phyloP scores from a whole-genome alignment of 37 sponge, comb jelly and placozoan genomes.

The Theonella swinhoei region DNA sequence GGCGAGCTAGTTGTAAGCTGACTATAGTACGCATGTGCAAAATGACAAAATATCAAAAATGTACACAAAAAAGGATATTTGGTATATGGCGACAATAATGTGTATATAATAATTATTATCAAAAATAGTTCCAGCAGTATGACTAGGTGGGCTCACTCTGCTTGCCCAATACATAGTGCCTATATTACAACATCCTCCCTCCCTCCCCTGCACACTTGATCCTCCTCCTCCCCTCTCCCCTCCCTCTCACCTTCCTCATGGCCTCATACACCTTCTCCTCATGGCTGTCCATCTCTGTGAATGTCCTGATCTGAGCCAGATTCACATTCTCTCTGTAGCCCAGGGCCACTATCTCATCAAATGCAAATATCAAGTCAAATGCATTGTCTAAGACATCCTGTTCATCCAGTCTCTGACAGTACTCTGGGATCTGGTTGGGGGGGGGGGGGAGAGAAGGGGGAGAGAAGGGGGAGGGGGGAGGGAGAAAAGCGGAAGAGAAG shows the following conservation, averaged over 20 bases:
- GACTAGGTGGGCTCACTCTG: too few species aligned
- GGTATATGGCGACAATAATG: too few species aligned
- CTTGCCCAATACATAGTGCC: neutral
- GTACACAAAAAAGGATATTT: too few species aligned
- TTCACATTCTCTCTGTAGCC: slow-evolving; percentile 98
- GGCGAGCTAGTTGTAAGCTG: too few species aligned
- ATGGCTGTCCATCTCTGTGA: slow-evolving; percentile 99
- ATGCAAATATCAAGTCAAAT: slow-evolving; percentile 96
- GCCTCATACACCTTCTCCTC: slow-evolving; percentile 96
- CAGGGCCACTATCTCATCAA: slow-evolving; percentile 98
- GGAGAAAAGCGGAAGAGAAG: neutral
- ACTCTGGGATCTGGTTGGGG: slow-evolving; percentile 87
- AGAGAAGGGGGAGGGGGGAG: neutral
- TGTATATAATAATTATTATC: too few species aligned
- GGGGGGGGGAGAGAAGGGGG: neutral
- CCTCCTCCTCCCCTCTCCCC: neutral
- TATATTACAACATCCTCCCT: neutral
- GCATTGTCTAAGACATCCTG: slow-evolving; percentile 90
- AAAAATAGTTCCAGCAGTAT: too few species aligned
- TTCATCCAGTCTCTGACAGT: slow-evolving; percentile 88
- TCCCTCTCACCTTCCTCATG: slow-evolving; percentile 74
- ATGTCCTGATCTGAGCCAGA: slow-evolving; percentile 94
- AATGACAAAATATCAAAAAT: too few species aligned
- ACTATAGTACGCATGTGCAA: too few species aligned
- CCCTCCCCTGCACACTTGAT: too few species aligned